Evolutionary conservation across 1,140 invertebrate genomes (phyloP).

Genomic region (Trichogramma pretiosum): DNA sequence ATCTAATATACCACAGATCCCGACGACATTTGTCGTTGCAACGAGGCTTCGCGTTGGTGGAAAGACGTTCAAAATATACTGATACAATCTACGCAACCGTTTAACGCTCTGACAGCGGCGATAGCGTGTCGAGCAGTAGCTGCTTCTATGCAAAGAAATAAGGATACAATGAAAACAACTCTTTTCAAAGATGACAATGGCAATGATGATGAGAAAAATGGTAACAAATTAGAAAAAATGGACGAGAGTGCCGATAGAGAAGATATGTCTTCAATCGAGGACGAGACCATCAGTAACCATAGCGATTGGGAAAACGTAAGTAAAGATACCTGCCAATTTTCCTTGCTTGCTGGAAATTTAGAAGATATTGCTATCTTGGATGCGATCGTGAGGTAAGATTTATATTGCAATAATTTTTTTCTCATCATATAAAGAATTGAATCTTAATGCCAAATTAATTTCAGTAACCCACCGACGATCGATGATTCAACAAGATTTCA

Average conservation of each 20-base stretch:
- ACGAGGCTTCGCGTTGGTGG: constrained; percentile 67
- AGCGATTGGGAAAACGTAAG: constrained; percentile 75
- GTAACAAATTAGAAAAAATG: constrained; percentile 6
- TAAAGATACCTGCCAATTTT: constrained; percentile 77
- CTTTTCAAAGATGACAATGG: constrained; percentile 25
- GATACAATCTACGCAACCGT: constrained; percentile 59
- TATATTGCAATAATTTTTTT: too few relatives aligned
- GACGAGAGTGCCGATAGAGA: constrained; percentile 12
- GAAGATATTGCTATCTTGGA: constrained; percentile 78
- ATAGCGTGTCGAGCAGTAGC: constrained; percentile 68
- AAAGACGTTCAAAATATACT: constrained; percentile 59
- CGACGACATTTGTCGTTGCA: constrained; percentile 51
- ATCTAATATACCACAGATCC: constrained; percentile 21
- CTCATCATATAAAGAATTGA: too few relatives aligned
- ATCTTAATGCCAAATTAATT: too few relatives aligned
- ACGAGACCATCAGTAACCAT: constrained; percentile 41
- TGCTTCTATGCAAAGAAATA: constrained; percentile 44
- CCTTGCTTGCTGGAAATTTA: constrained; percentile 74
- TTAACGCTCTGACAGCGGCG: constrained; percentile 63
- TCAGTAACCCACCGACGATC: constrained; percentile 33
- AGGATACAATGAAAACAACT: constrained; percentile 29
- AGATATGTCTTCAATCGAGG: constrained; percentile 33
- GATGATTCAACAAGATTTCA: constrained; percentile 33
- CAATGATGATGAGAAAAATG: constrained; percentile 16
- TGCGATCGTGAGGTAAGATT: constrained; percentile 56